Evolutionary conservation across 2,888 invertebrate species (phyloP).

Genomic region (Tupiocoris notatus): DNA sequence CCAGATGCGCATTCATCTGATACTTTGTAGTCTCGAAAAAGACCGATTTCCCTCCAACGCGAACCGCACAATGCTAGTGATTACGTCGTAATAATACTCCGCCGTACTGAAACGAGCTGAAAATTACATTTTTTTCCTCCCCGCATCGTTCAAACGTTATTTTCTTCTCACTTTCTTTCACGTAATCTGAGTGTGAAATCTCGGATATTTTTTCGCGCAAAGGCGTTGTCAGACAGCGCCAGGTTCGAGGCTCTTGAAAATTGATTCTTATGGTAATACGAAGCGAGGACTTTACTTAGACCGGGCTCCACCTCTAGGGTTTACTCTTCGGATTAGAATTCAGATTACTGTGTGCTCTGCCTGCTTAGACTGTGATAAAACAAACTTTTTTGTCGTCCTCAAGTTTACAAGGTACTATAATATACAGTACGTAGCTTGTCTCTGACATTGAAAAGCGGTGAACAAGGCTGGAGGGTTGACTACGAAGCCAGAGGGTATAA

Average conservation of each 20-base stretch:
- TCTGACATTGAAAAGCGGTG: neutral
- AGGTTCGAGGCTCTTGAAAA: slow-evolving; percentile 1
- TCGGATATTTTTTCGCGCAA: neutral
- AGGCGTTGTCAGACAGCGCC: neutral
- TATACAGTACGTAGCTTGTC: neutral
- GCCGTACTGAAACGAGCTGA: neutral
- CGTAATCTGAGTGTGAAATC: neutral
- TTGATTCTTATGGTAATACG: slow-evolving; percentile 37
- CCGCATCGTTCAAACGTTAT: neutral
- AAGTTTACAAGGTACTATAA: neutral
- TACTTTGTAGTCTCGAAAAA: too few relatives aligned
- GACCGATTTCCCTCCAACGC: too few relatives aligned
- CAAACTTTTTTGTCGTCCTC: slow-evolving; percentile 9
- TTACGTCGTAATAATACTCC: neutral
- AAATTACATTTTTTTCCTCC: neutral
- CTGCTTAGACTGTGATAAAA: slow-evolving; percentile 34
- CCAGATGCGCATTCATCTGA: too few relatives aligned
- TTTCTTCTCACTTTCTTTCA: neutral
- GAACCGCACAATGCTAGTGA: neutral
- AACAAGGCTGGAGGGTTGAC: neutral
- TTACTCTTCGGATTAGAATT: slow-evolving; percentile 39
- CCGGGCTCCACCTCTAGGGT: neutral
- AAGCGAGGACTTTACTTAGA: neutral
- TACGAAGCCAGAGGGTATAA: neutral
- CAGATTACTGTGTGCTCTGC: slow-evolving; percentile 35